phyloP scores from a whole-genome alignment of 2,888 invertebrate genomes.

The Drosophila pseudotalamancana region DNA sequence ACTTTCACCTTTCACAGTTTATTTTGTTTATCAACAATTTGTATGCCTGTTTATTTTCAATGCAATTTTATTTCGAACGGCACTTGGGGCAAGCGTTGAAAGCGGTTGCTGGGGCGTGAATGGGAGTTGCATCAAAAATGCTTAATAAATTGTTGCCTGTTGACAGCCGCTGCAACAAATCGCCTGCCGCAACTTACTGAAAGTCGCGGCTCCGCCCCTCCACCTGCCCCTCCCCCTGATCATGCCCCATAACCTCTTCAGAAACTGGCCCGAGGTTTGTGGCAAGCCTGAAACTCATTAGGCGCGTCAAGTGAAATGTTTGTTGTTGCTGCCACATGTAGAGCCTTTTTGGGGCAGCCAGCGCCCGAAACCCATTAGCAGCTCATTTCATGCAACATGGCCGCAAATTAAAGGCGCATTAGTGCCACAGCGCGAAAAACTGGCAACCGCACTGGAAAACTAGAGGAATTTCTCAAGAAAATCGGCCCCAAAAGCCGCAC shows the following conservation, averaged over 20 bases:
- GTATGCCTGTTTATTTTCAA: conserved; percentile 70
- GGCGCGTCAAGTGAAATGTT: conserved; percentile 78
- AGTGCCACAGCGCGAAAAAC: conserved; percentile 31
- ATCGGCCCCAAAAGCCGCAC: conserved; percentile 15
- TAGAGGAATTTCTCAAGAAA: conserved; percentile 36
- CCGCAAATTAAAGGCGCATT: conserved; percentile 78
- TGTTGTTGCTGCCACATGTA: conserved; percentile 53
- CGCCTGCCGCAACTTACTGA: conserved; percentile 53
- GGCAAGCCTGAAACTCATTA: conserved; percentile 64
- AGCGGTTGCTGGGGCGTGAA: conserved; percentile 8
- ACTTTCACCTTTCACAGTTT: conserved; percentile 53
- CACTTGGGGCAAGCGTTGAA: conserved; percentile 54
- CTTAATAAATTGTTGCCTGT: conserved; percentile 63
- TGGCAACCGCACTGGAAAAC: conserved; percentile 38
- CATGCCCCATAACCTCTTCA: neutral
- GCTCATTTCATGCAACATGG: conserved; percentile 71
- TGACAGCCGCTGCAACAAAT: conserved; percentile 30
- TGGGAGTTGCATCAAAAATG: conserved; percentile 30
- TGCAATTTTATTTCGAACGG: conserved; percentile 53
- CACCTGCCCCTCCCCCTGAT: neutral
- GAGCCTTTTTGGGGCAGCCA: conserved; percentile 37
- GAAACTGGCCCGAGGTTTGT: conserved; percentile 12
- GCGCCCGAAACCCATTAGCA: conserved; percentile 71
- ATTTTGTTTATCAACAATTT: conserved; percentile 75
- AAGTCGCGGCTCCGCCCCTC: conserved; percentile 42